These are phyloP conservation scores for Hetaerina titia DNA, from an alignment of 2,888 invertebrate genomes.

Conservation along the genomic window DNA sequence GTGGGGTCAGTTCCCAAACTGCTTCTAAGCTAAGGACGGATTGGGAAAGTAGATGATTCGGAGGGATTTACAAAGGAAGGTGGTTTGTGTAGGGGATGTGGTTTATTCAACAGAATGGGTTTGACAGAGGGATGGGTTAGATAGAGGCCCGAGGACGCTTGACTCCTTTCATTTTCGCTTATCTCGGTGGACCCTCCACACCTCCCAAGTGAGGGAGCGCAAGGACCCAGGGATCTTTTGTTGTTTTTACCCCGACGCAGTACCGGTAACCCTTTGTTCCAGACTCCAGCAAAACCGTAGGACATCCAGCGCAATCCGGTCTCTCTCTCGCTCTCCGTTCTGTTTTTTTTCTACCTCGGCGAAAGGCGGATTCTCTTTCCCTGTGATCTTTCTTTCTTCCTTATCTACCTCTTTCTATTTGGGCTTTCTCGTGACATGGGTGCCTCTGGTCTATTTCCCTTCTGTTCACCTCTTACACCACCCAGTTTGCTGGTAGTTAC, in stretches of 20 bases:
- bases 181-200: background rate
- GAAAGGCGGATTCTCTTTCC: background rate
- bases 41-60: background rate
- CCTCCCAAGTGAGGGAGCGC: background rate
- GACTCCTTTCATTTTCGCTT: background rate
- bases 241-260: background rate
- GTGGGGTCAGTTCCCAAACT: too few relatives aligned
- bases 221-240: background rate
- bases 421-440: background rate
- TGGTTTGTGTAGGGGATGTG: background rate
- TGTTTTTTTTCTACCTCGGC: background rate
- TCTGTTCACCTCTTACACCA: background rate
- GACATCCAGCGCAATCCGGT: background rate
- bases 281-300: background rate
- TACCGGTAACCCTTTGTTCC: background rate
- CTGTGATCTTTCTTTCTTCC: background rate
- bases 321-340: background rate
- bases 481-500: too few relatives aligned
- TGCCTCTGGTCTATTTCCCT: background rate
- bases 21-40: too few relatives aligned
- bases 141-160: background rate
- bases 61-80: background rate
- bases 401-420: background rate
- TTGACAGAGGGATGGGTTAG: background rate
- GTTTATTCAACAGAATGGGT: background rate